Percentiles rank a stretch among this genome's conserved stretches.
Conservation (phyloP, 2,113 vertebrate genomes). For the Pseudopipra pipra region DNA sequence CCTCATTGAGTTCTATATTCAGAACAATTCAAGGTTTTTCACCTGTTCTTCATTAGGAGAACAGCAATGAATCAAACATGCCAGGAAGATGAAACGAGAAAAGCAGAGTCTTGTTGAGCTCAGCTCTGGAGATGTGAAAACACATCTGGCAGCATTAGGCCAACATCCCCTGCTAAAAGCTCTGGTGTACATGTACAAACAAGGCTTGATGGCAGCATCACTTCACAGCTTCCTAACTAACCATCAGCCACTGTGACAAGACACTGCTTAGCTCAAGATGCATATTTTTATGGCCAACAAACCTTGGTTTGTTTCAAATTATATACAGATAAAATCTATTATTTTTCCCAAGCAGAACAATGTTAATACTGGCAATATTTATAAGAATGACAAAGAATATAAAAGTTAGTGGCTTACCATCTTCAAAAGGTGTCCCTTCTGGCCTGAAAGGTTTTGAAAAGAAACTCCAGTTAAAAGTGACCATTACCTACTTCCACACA, state of each 20-base stretch:
- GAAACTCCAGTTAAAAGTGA: slow-evolving; percentile 42
- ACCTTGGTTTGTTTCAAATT: background rate
- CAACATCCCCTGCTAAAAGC: background rate
- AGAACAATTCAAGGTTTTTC: background rate
- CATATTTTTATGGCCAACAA: background rate
- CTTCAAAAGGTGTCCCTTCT: slow-evolving; percentile 98
- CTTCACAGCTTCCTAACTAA: background rate
- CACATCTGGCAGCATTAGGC: background rate
- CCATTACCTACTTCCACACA: background rate
- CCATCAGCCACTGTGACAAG: background rate
- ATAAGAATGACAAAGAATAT: background rate
- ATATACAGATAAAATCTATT: background rate
- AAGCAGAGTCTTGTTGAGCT: background rate
- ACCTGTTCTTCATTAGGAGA: slow-evolving; percentile 40
- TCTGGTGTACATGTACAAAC: background rate
- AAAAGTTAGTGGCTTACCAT: slow-evolving; percentile 82
- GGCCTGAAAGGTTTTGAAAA: slow-evolving; percentile 81
- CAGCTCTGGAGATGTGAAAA: background rate
- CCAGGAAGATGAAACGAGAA: background rate
- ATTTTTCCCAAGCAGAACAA: background rate
- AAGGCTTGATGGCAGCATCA: background rate
- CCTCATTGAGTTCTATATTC: background rate
- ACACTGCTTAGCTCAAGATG: background rate
- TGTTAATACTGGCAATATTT: background rate
- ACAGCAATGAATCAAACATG: background rate